Base-by-base conservation (phyloP, 2,113 vertebrate species). In the Motacilla tschutschensis region DNA sequence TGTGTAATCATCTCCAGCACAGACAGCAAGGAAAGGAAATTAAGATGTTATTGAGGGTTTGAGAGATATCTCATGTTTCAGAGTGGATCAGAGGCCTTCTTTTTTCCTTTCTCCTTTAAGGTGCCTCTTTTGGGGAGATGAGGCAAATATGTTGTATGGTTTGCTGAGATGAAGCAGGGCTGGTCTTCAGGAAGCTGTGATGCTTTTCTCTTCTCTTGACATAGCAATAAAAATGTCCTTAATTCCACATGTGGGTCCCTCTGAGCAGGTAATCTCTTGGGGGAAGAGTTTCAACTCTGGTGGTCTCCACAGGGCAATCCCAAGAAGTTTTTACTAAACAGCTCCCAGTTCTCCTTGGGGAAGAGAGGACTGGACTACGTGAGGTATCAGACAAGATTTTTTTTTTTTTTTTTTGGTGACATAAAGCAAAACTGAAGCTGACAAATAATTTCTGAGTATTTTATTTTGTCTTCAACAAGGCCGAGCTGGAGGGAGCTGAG, bases 1-100 rank as follows among this genome's bases (percentile, higher is more conserved):
- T 47, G 17, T 74, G 92, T 85, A 94, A 85, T 87, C 16, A 25
- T 94, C 90, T 90, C 88, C 84, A 94, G 79, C 75, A 43, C 1
- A 1, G 41, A 82, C 65, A 74, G 69, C 0, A 0, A 36, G 53
- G 58, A 81, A 70, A 93, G 92, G 90, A 92, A 95, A 95, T 94
- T 93, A 95, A 91, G 92, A 92, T 4, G 29, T 81, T 92, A 59
- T 36, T 91, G 87, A 93, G 82, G 59, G 60, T 82, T 93, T 85
- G 78, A 81, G 73, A 86, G 71, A 47, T 85, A 69, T 50, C 90
- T 95, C 93, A 85, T 64, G 79, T 96, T 95, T 93, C 95, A 91
- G 67, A 70, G 65, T 3, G 47, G 82, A 88, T 90, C 78, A 83
- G 79, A 64, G 20, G 69, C 14, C 3, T 43, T 77, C 41, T 63